Base-by-base conservation (phyloP, 1,140 invertebrate genomes). In the Drosophila insularis region DNA sequence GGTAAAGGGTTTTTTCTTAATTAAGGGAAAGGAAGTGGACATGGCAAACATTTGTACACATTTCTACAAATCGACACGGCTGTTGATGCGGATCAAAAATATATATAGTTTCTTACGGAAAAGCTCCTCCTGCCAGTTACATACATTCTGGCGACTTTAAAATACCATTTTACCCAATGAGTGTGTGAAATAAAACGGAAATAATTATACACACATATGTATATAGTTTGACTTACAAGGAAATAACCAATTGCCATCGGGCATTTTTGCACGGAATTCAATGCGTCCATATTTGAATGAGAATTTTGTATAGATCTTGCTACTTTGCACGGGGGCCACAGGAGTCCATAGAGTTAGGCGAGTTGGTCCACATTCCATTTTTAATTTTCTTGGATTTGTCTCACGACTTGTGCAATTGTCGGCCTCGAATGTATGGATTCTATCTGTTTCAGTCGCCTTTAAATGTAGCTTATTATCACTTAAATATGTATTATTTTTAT, bases 151-250 rank as follows among this genome's bases (percentile, higher is more conserved):
- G n/a, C n/a, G n/a, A n/a, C n/a, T n/a, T n/a, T n/a, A n/a, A n/a
- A n/a, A n/a, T n/a, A n/a, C n/a, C n/a, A n/a, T n/a, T n/a, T n/a
- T n/a, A n/a, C n/a, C n/a, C n/a, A n/a, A n/a, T n/a, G n/a, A n/a
- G n/a, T n/a, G n/a, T n/a, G n/a, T n/a, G n/a, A n/a, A n/a, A n/a
- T n/a, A n/a, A n/a, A n/a, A n/a, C n/a, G n/a, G n/a, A n/a, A n/a
- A n/a, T n/a, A n/a, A n/a, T n/a, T n/a, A n/a, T n/a, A n/a, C n/a
- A n/a, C n/a, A n/a, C n/a, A n/a, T n/a, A n/a, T n/a, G n/a, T n/a
- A n/a, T n/a, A n/a, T n/a, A n/a, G n/a, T n/a, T n/a, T n/a, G n/a
- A 74, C 72, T 65, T 43, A 78, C 73, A 65, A 62, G 76, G 63
- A 7, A 63, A 58, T 32, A 78, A 21, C 73, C 68, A 78, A 37